phyloP scores from a whole-genome alignment of 2,888 invertebrate genomes.

The Stratiomys singularior region DNA sequence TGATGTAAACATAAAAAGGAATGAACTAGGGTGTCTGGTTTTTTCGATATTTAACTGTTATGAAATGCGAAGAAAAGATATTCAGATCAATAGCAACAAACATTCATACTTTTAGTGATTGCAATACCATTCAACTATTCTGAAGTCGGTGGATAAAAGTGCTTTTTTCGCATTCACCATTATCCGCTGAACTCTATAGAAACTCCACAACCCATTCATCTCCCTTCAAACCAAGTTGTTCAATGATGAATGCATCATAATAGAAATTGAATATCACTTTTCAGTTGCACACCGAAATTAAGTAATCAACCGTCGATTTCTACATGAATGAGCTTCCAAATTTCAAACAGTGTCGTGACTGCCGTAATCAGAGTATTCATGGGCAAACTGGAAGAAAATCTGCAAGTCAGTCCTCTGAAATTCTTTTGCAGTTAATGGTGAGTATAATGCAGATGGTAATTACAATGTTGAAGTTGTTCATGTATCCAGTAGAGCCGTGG shows the following conservation, averaged over 20 bases:
- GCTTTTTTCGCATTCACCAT: background rate
- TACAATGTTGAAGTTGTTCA: background rate
- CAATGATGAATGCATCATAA: background rate
- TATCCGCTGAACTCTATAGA: background rate
- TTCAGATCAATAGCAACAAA: no score
- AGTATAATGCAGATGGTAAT: background rate
- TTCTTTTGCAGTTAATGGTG: background rate
- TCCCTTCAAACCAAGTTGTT: background rate
- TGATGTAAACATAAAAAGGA: no score
- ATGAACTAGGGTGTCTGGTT: no score
- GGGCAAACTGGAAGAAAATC: background rate
- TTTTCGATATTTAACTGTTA: no score
- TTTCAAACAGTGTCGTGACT: conserved; percentile 41
- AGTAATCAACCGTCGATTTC: conserved; percentile 40
- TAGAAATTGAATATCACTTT: conserved; percentile 28
- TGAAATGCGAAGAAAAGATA: no score
- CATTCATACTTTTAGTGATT: no score
- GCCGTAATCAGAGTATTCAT: background rate
- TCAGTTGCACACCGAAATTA: conserved; percentile 36
- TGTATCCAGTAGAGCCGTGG: background rate
- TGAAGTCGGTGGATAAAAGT: no score
- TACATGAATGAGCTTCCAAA: conserved; percentile 43
- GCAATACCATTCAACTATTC: no score
- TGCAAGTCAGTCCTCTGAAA: conserved; percentile 30
- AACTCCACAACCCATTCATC: background rate